Base-by-base conservation (phyloP, 2,113 vertebrate genomes). In the Lagopus muta region DNA sequence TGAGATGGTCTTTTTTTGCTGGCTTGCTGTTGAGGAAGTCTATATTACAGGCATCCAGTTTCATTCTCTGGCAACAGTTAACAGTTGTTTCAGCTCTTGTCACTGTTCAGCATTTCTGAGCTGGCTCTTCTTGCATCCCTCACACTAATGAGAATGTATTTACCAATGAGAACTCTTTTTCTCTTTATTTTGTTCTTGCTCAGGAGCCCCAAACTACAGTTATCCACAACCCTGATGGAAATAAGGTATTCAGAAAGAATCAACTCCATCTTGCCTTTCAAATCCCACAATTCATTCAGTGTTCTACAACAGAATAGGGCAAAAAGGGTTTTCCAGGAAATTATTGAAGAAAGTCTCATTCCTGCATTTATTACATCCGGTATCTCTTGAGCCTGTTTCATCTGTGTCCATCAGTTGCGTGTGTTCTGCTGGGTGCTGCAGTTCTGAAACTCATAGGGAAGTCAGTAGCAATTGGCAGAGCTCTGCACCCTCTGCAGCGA, bases 141-240 rank as follows among this genome's bases (percentile, higher is more conserved):
- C 86, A 70, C 65, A 15, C 82, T 94, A 72, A 80, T 76, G 61
- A 92, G 92, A 97, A 89, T 94, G 79, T 96, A 73, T 96, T 98
- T 95, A 98, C 95, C 97, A 90, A 97, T 95, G 95, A 96, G 80
- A 97, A 97, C 96, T 98, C 93, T 97, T 96, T 97, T 96, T 98
- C 95, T 98, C 95, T 98, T 96, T 97, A 98, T 98, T 97, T 98
- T 97, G 94, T 98, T 98, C 98, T 98, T 27, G 96, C 98, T 98
- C 98, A 99, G 99, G 99, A 99, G 98, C 99, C 99, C 98, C 99
- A 99, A 98, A 99, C 98, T 96, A 99, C 99, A 94, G 99, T 99
- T 98, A 99, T 99, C 99, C 99, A 99, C 99, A 99, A 99, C 94
- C 99, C 99, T 98, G 99, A 99, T 97, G 99, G 99, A 99, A 99